phyloP scores from a whole-genome alignment of 2,888 invertebrate species.

The Ctena decussata region DNA sequence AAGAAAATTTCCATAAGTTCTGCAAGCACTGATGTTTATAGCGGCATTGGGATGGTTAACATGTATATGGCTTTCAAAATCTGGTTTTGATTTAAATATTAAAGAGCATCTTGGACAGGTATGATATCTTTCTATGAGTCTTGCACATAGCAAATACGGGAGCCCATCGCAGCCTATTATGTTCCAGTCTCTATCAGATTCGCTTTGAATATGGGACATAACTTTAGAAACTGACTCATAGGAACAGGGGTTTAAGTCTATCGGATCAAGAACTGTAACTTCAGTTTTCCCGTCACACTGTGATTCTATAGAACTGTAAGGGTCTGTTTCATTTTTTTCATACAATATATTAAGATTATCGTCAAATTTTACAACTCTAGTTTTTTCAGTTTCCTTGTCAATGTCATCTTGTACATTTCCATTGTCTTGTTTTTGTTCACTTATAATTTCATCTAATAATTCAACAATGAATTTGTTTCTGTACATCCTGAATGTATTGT shows the following conservation, averaged over 20 bases:
- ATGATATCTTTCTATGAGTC: not conserved
- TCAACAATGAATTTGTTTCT: not conserved
- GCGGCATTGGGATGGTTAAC: not conserved
- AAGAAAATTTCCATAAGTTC: not conserved
- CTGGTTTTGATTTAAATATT: not conserved
- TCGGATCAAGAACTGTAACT: not conserved
- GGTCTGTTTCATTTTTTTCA: not conserved
- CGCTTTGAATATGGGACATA: not conserved
- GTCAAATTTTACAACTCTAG: not conserved
- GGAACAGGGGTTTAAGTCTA: not conserved
- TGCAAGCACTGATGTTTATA: not conserved
- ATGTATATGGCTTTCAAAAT: not conserved
- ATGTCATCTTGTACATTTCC: not conserved
- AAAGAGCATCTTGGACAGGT: not conserved
- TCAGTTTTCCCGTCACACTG: not conserved
- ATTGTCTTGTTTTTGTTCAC: not conserved
- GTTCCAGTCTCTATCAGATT: slow-evolving; percentile 5
- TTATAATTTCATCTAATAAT: not conserved
- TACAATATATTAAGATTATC: not conserved
- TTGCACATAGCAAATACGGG: not conserved
- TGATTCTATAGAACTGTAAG: not conserved
- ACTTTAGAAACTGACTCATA: not conserved
- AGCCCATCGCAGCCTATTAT: not conserved
- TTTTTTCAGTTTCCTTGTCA: not conserved
- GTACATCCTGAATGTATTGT: not conserved